Percentiles rank a stretch among this genome's conserved stretches.
Conservation (phyloP, 2,888 invertebrate genomes). For the Eurois occulta region DNA sequence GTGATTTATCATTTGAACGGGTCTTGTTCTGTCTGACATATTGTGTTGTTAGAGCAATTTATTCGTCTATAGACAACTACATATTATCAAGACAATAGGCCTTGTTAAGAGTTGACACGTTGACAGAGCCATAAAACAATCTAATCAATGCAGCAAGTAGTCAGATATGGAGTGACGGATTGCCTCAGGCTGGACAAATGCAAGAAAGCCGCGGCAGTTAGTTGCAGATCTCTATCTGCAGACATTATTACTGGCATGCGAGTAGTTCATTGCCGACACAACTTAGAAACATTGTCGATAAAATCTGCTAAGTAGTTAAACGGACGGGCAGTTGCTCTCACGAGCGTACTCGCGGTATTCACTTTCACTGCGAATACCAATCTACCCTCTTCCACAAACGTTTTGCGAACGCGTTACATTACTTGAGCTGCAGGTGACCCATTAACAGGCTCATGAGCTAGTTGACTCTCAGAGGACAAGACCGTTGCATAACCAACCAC, state of each 20-base stretch:
- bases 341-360: conserved; percentile 69
- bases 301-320: conserved; percentile 73
- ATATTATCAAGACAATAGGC: conserved; percentile 77
- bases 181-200: conserved; percentile 71
- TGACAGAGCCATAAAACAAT: conserved; percentile 79
- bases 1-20: conserved; percentile 74
- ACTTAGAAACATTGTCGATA: conserved; percentile 76
- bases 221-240: conserved; percentile 77
- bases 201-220: conserved; percentile 73
- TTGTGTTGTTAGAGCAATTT: conserved; percentile 74
- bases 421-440: conserved; percentile 67
- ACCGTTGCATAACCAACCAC: conserved; percentile 83
- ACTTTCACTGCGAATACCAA: conserved; percentile 79
- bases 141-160: conserved; percentile 78
- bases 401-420: conserved; percentile 53
- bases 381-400: conserved; percentile 66
- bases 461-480: conserved; percentile 70
- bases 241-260: conserved; percentile 77
- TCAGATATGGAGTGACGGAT: conserved; percentile 80
- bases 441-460: conserved; percentile 71
- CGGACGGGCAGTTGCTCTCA: conserved; percentile 71
- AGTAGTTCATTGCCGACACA: conserved; percentile 77
- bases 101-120: conserved; percentile 78
- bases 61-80: conserved; percentile 71
- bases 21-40: conserved; percentile 73